Base-by-base conservation (phyloP, 2,888 invertebrate genomes). In the Elegia similella region DNA sequence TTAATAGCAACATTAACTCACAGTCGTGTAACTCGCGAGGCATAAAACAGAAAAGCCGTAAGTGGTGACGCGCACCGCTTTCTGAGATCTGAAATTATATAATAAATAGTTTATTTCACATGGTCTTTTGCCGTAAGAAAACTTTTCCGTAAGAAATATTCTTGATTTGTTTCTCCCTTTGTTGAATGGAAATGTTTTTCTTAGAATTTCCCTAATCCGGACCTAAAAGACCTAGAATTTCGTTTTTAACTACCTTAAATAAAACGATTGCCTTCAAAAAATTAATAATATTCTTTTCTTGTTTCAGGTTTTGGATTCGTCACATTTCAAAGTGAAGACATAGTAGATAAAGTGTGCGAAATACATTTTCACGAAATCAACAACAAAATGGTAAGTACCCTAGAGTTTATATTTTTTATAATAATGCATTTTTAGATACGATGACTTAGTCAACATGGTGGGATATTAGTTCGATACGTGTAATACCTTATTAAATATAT, bases 361-460 rank as follows among this genome's bases (percentile, higher is more conserved):
- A 99, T 99, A 92, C 99, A 99, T 94, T 99, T 99, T 95, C 99
- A 99, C 93, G 99, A 99, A 95, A 99, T 99, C 92, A 99, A 99
- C 95, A 99, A 98, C 94, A 99, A 99, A 97, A 99, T 99, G 99
- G 99, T 99, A 90, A 97, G 97, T 95, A 69, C 52, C n/a, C n/a
- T n/a, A n/a, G n/a, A n/a, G n/a, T n/a, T n/a, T n/a, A n/a, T n/a
- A n/a, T n/a, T n/a, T n/a, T n/a, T n/a, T n/a, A n/a, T n/a, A n/a
- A n/a, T n/a, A n/a, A n/a, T n/a, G n/a, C n/a, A n/a, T n/a, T n/a
- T n/a, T n/a, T n/a, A n/a, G n/a, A n/a, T n/a, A n/a, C n/a, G n/a
- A n/a, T n/a, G n/a, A n/a, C n/a, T n/a, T n/a, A n/a, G n/a, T n/a
- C n/a, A n/a, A n/a, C n/a, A n/a, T n/a, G n/a, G n/a, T n/a, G n/a